A percentile compares a stretch with the other conserved stretches of the same genome.
These are phyloP conservation scores for Eupithecia vulgata DNA, from an alignment of 2,888 invertebrate genomes.

Conservation along the genomic window DNA sequence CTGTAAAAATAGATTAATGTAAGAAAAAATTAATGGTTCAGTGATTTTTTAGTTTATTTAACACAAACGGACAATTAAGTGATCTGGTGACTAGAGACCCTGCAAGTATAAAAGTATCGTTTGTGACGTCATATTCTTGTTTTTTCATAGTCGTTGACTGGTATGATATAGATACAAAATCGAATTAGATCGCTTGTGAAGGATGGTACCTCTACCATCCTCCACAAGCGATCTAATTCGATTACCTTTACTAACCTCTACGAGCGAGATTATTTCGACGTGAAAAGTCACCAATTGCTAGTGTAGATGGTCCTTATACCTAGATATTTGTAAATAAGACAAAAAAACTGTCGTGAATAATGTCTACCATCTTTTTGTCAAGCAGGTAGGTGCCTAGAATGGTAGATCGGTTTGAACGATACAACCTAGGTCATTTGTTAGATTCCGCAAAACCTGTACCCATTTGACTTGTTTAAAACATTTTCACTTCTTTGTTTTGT, in stretches of 20 bases:
- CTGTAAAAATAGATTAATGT: neutral
- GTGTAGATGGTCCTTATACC: neutral
- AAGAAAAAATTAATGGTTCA: neutral
- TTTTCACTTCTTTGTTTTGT: neutral
- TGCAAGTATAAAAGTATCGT: neutral
- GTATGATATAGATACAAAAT: too few species aligned
- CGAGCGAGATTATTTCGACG: neutral
- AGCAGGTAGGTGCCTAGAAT: neutral
- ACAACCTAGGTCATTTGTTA: slow-evolving; percentile 1
- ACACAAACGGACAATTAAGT: neutral
- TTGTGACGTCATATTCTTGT: neutral
- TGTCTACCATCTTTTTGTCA: neutral
- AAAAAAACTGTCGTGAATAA: neutral
- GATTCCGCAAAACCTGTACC: neutral
- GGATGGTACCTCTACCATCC: too few species aligned
- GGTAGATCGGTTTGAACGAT: neutral
- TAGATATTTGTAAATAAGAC: neutral
- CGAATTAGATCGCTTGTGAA: too few species aligned
- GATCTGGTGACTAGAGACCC: too few species aligned
- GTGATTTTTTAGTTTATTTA: neutral
- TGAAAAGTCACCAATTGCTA: neutral
- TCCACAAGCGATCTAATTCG: too few species aligned
- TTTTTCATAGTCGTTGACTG: neutral
- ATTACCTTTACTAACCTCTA: too few species aligned
- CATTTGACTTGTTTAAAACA: neutral